phyloP scores from a whole-genome alignment of 2,888 invertebrate species.

The Ephialtes manifestator region DNA sequence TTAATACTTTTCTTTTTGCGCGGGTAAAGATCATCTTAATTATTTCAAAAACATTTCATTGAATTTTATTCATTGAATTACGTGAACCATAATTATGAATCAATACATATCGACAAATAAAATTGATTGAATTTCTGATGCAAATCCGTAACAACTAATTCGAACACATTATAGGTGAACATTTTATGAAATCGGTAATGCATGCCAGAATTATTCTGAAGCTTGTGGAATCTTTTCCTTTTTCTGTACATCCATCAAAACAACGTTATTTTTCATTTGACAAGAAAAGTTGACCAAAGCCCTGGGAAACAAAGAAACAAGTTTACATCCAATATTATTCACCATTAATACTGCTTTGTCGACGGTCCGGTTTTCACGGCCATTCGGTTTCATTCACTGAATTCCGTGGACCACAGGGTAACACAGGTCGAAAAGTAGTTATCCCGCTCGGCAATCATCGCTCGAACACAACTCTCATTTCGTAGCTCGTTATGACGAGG shows the following conservation, averaged over 20 bases:
- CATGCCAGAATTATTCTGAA: not conserved
- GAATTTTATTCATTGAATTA: too few species aligned
- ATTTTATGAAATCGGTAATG: not conserved
- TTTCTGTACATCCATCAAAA: not conserved
- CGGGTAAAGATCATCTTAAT: too few species aligned
- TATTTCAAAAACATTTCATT: too few species aligned
- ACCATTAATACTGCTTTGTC: not conserved
- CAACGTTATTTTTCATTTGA: not conserved
- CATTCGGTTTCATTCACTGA: constrained; percentile 46
- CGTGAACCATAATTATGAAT: too few species aligned
- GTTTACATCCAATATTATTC: not conserved
- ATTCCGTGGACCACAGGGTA: constrained; percentile 29
- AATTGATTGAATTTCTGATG: not conserved
- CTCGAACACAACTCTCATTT: constrained; percentile 29
- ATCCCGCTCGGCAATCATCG: constrained; percentile 15
- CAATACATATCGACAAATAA: not conserved
- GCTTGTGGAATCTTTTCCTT: not conserved
- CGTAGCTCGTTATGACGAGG: constrained; percentile 54
- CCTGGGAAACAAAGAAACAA: not conserved
- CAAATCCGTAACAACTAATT: not conserved
- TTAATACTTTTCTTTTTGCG: too few species aligned
- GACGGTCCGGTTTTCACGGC: constrained; percentile 24
- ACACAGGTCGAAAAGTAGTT: constrained; percentile 28
- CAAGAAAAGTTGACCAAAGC: not conserved
- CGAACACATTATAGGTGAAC: not conserved